Conservation (phyloP, 2,888 invertebrate genomes). For the Anorthoa munda region DNA sequence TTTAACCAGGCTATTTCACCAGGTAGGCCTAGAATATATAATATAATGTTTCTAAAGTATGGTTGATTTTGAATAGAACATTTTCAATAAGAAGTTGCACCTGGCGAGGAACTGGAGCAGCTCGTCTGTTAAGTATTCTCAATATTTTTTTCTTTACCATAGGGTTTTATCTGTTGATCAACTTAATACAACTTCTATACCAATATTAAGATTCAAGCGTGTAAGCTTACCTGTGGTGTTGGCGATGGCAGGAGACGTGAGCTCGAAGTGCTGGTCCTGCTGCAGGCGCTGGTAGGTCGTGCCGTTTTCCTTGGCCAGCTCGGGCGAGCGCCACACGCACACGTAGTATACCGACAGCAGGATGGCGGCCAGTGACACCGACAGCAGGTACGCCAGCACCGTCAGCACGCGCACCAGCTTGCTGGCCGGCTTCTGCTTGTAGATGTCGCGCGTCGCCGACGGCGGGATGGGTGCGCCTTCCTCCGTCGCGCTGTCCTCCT, state of each 20-base stretch:
- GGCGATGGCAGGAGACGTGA: neutral
- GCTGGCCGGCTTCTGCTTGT: constrained; percentile 85
- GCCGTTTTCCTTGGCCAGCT: constrained; percentile 81
- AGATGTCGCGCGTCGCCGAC: constrained; percentile 75
- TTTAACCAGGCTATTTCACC: neutral
- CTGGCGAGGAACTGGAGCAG: neutral
- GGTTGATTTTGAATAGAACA: neutral
- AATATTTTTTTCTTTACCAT: neutral
- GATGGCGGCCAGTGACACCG: constrained; percentile 96
- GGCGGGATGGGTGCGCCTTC: constrained; percentile 50
- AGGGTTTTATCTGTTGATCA: neutral
- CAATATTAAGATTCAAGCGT: neutral
- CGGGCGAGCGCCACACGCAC: constrained; percentile 94
- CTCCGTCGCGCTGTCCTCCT: constrained; percentile 66
- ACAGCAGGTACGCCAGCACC: constrained; percentile 95
- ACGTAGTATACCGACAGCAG: constrained; percentile 95
- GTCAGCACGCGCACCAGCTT: constrained; percentile 93
- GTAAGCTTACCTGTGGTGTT: constrained; percentile 43
- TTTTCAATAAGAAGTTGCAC: neutral
- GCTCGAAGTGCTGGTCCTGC: constrained; percentile 8
- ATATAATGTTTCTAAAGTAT: neutral
- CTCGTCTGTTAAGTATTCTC: neutral
- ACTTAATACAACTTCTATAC: neutral
- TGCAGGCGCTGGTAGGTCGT: constrained; percentile 45
- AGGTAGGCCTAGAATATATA: neutral